Evolutionary conservation across 30 jellyfish, hydroid and myxozoan genomes (phyloP), one percentile per base, ranked within the genome.

Genomic region (Hydractinia symbiolongicarpus): DNA sequence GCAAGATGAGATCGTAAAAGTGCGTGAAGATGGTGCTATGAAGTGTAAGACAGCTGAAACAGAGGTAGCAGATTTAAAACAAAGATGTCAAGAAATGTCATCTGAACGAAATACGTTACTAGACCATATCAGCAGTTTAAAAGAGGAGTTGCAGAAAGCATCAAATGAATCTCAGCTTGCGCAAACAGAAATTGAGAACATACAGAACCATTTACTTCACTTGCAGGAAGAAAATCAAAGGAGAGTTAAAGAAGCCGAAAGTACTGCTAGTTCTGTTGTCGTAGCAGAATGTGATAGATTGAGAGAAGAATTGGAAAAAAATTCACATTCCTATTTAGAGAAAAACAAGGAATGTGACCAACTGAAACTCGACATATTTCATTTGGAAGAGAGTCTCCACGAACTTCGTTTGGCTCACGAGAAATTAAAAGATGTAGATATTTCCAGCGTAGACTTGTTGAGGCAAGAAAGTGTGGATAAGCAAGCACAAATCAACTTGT

Each of bases 261-360:
- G 52, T 7, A 64, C 74, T 64, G 74, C 74, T 7, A 64, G 40
- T 13, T 44, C 19, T 64, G 74, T 64, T 13, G 74, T 64, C 2
- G 74, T 64, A 6, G 10, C 75, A 57, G 87, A 79, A 40, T 21
- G 82, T 68, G 73, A 60, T 5, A 53, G 66, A 5, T 52, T 79
- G 68, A 66, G 84, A 21, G 84, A 79, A n/a, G 84, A 79, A 61
- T 68, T 79, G 4, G 20, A 19, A 49, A 66, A 79, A 83, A 79
- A 58, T 54, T 60, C 87, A 10, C 71, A 61, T 40, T 58, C 84
- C 55, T 15, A 20, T 44, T 40, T 58, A 21, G 83, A 62, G 68
- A 79, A 79, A 57, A 79, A 57, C 16, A 16, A 49, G 14, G 87
- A 79, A 61, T 79, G 87, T 66, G 87, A 79, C 30, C n/a, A 44